phyloP scores from a whole-genome alignment of 2,113 vertebrate genomes.

The Amphilophus citrinellus region DNA sequence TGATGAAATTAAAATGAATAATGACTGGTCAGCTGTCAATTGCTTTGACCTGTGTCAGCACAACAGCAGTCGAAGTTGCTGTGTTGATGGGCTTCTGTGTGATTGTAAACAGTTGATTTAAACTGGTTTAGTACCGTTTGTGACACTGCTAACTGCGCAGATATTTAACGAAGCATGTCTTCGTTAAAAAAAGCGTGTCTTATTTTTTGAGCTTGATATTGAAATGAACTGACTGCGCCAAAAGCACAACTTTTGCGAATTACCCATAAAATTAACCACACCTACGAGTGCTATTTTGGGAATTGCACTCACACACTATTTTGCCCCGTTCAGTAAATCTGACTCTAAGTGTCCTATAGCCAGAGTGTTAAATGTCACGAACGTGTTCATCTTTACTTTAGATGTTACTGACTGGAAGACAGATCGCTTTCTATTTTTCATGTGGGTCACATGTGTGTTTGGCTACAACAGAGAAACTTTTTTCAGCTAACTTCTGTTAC shows the following conservation, averaged over 20 bases:
- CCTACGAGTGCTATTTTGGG: too few species aligned
- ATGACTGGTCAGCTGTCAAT: neutral
- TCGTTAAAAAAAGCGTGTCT: too few species aligned
- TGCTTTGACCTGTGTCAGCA: neutral
- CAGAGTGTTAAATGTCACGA: neutral
- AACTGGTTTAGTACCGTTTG: too few species aligned
- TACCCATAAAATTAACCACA: too few species aligned
- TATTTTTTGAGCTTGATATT: too few species aligned
- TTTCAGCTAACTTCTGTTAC: neutral
- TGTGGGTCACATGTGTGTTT: slow-evolving; percentile 26
- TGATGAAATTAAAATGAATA: neutral
- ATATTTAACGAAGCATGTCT: too few species aligned
- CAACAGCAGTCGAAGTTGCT: neutral
- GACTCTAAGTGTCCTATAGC: neutral
- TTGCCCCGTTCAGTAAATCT: too few species aligned
- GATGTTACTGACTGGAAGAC: neutral
- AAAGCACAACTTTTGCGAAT: too few species aligned
- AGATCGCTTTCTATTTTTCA: neutral
- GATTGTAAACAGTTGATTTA: neutral
- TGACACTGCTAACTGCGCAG: too few species aligned
- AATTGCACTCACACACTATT: too few species aligned
- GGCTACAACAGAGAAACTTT: neutral
- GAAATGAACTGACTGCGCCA: too few species aligned
- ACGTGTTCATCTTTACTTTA: neutral
- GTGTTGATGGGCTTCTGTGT: neutral